Base-by-base conservation (phyloP, 1,140 invertebrate species). In the Brachionus asplanchnoidis region DNA sequence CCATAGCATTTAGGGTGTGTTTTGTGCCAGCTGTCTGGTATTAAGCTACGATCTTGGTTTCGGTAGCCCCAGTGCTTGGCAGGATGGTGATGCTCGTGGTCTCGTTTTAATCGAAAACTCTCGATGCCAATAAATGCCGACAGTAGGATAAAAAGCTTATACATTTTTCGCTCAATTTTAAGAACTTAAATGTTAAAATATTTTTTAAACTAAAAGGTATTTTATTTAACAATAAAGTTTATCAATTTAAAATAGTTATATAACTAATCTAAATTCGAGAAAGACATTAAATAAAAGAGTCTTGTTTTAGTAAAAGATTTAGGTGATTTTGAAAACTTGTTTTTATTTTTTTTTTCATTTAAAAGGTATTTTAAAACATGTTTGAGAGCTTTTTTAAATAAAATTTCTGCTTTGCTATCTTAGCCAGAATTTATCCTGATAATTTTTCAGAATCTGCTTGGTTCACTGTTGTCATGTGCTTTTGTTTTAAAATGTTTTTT, bases 1-100 rank as follows among this genome's bases (percentile, higher is more conserved):
- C 88, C 88, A 5, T 86, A 85, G 36, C 88, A 88, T 11, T 85
- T 86, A 86, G 86, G 88, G 88, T 88, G 50, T 86, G 66, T 3
- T 85, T 23, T 14, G 87, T 86, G 42, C 88, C 88, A 88, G 86
- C 46, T 53, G 44, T 32, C 20, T 17, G 78, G 50, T 26, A 82
- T 36, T 23, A 85, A 60, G 20, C 70, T 70, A 42, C 53, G 12
- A 44, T 68, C 77, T 50, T 84, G 40, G 11, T 44, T 60, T 36
- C 50, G 36, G 32, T 80, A 77, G 12, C 77, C 73, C 75, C 84
- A 85, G n/a, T 68, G 46, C 32, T 66, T 78, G n/a, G 36, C 23
- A 12, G 42, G 73, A 56, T 84, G 66, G 11, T 44, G 26, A 32
- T 65, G 20, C 23, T 84, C 32, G 7, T 23, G 5, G 12, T 84